Evolutionary conservation across 2,888 invertebrate genomes (phyloP).

Genomic region (Ochlodes sylvanus): DNA sequence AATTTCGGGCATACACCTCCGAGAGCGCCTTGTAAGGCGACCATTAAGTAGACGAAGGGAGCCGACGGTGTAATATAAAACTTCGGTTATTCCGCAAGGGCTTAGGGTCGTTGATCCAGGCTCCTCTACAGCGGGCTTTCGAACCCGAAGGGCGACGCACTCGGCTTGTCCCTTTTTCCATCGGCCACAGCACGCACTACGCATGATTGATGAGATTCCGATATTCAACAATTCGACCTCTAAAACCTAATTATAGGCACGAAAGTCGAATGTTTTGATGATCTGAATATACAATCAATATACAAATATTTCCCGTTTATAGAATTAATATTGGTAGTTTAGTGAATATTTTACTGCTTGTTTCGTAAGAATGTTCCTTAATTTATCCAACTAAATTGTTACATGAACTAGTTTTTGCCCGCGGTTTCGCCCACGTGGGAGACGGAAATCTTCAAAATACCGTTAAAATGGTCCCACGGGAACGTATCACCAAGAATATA

Average conservation of each 20-base stretch:
- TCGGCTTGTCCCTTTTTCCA: constrained; percentile 53
- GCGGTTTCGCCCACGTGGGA: too few relatives aligned
- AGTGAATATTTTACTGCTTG: constrained; percentile 7
- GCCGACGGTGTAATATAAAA: constrained; percentile 55
- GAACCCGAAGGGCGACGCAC: constrained; percentile 71
- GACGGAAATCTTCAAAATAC: too few relatives aligned
- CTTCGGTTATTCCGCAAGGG: constrained; percentile 69
- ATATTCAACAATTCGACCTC: constrained; percentile 14
- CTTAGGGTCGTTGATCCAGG: constrained; percentile 78
- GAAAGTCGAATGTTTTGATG: constrained; percentile 1
- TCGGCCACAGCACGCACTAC: constrained; percentile 49
- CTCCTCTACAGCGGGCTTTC: constrained; percentile 62
- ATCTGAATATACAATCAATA: constrained; percentile 2
- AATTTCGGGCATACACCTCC: constrained; percentile 40
- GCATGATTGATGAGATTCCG: constrained; percentile 52
- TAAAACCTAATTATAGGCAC: background rate
- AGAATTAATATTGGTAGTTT: background rate
- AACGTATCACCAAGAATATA: too few relatives aligned
- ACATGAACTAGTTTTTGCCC: too few relatives aligned
- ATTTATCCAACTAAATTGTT: too few relatives aligned
- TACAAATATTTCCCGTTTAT: constrained; percentile 9
- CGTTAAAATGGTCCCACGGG: too few relatives aligned
- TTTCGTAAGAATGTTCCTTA: background rate
- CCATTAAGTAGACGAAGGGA: constrained; percentile 58
- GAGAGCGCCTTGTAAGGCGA: constrained; percentile 43